Conservation (phyloP, 2,888 invertebrate genomes). For the Caenorhabditis japonica region DNA sequence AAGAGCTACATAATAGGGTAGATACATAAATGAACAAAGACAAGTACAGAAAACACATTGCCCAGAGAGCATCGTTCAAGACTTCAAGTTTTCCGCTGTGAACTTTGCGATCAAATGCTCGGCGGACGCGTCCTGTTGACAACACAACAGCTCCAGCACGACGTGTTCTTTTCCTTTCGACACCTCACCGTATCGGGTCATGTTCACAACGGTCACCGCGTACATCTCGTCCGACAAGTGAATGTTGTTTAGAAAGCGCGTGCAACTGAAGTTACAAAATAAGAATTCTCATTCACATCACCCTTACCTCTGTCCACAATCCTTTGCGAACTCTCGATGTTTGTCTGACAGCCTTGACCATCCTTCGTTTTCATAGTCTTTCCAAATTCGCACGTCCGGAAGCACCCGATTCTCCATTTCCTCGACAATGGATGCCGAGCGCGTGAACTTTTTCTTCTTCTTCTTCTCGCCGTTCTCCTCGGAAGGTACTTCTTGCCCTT, state of each 20-base stretch:
- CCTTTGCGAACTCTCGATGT: slow-evolving; percentile 59
- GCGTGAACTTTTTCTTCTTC: slow-evolving; percentile 60
- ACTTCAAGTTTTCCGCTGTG: slow-evolving; percentile 39
- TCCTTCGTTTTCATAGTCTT: slow-evolving; percentile 57
- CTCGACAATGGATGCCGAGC: slow-evolving; percentile 69
- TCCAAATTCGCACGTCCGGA: slow-evolving; percentile 58
- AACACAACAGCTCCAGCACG: slow-evolving; percentile 58
- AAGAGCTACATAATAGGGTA: too few relatives aligned
- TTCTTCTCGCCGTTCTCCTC: slow-evolving; percentile 16
- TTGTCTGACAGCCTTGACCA: slow-evolving; percentile 52
- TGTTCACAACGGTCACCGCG: slow-evolving; percentile 54
- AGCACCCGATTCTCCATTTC: slow-evolving; percentile 69
- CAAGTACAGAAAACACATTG: too few relatives aligned
- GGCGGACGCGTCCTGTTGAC: slow-evolving; percentile 37
- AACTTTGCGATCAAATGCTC: slow-evolving; percentile 50
- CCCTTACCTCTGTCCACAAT: slow-evolving; percentile 61
- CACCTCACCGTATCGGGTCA: slow-evolving; percentile 50
- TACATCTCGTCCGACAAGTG: slow-evolving; percentile 62
- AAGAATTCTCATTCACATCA: not conserved
- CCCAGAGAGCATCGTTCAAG: not conserved
- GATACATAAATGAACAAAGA: slow-evolving; percentile 1
- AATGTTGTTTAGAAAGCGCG: slow-evolving; percentile 68
- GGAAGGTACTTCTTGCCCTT: not conserved
- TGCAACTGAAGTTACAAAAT: slow-evolving; percentile 57
- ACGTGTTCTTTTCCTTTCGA: slow-evolving; percentile 56